Base-by-base conservation (phyloP, 1,140 invertebrate species). In the Homalodisca vitripennis region DNA sequence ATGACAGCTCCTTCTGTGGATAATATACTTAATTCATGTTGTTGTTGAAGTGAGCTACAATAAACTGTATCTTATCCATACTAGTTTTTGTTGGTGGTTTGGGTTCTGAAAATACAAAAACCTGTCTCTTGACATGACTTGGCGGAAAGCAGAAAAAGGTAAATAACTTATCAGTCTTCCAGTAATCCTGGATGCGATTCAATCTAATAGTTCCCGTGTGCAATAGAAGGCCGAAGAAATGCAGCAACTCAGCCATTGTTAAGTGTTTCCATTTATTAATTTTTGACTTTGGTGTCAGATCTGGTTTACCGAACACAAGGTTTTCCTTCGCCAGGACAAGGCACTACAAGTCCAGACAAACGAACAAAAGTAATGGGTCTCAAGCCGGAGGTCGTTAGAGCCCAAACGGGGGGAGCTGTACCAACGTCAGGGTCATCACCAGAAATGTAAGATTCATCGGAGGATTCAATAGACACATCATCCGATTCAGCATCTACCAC, bases 181-280 rank as follows among this genome's bases (percentile, higher is more conserved):
- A 79, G 70, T 78, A 78, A 73, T 78, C 77, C 51, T 70, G 46
- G 22, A 77, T 26, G n/a, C 75, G 72, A 53, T 41, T 71, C 1
- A 78, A 55, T 10, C 46, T 65, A 47, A 79, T 76, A 34, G 73
- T 74, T 31, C 77, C 78, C 73, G 75, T 79, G 48, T 78, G 76
- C 27, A 79, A 74, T 24, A 79, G 47, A 3, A 79, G 46, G n/a
- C 77, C 78, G 1, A 78, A 47, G 70, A 78, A 79, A 32, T 69
- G 71, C 73, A 48, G 71, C 20, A 79, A 64, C 67, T 78, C 75
- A 41, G 30, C 27, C 17, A 72, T 29, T 29, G 73, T 75, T n/a
- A 77, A 17, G 12, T 73, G 66, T 72, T 73, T 77, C 72, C 75
- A 77, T 27, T 47, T 22, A 14, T 53, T 70, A 47, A 73, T 72